phyloP scores from a whole-genome alignment of 1,140 invertebrate species.

The Eumeta japonica region DNA sequence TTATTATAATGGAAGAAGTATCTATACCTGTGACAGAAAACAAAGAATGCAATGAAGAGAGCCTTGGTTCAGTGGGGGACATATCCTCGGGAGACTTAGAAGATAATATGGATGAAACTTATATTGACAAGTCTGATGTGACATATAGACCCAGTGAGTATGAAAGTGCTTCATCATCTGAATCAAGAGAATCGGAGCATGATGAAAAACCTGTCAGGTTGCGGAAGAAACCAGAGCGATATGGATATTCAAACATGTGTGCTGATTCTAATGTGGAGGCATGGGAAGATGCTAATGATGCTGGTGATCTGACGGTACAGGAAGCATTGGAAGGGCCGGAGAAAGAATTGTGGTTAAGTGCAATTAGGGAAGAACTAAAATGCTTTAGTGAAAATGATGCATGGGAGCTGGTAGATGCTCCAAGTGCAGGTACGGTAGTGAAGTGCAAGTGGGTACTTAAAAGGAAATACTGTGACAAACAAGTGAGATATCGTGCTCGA shows the following conservation, averaged over 20 bases:
- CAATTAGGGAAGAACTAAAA: slow-evolving; percentile 14
- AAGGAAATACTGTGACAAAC: too few species aligned
- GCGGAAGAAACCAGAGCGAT: neutral
- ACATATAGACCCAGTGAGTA: neutral
- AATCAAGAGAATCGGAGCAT: neutral
- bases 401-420: slow-evolving; percentile 21
- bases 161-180: neutral
- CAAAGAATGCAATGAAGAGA: slow-evolving; percentile 6
- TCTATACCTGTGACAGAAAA: slow-evolving; percentile 8
- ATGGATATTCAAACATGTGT: neutral
- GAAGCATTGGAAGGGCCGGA: slow-evolving; percentile 2
- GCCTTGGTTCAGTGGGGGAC: too few species aligned
- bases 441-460: too few species aligned
- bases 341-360: slow-evolving; percentile 8
- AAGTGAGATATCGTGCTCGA: slow-evolving; percentile 43
- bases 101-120: too few species aligned
- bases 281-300: neutral
- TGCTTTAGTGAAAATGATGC: slow-evolving; percentile 3
- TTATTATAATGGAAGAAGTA: slow-evolving; percentile 3
- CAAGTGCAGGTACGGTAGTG: slow-evolving; percentile 14
- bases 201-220: neutral
- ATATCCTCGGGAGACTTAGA: too few species aligned
- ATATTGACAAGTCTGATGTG: neutral
- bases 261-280: neutral
- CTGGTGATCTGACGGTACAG: neutral